These are phyloP conservation scores for Myrmecobius fasciatus DNA, from an alignment of 2,113 vertebrate species.

Conservation along the genomic window DNA sequence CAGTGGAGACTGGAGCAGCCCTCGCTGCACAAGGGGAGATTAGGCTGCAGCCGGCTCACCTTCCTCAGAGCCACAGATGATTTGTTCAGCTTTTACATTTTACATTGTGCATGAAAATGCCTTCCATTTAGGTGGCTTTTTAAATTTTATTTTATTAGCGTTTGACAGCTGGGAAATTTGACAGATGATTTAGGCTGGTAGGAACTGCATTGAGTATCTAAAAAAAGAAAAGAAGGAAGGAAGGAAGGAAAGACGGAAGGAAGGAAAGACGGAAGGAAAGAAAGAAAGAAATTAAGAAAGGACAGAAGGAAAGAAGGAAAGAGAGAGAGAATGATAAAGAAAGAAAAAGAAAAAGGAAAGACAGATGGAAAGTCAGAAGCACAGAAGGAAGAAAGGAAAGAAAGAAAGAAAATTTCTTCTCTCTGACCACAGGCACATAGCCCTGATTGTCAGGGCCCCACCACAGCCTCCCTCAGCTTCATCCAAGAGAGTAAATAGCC, in stretches of 20 bases:
- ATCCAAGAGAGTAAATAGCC: slow-evolving; percentile 18
- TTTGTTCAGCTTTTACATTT: slow-evolving; percentile 78
- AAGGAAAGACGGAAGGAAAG: too few relatives aligned
- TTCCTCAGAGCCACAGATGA: slow-evolving; percentile 69
- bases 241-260: too few relatives aligned
- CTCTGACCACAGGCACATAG: background rate
- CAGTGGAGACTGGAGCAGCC: background rate
- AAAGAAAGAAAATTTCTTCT: background rate
- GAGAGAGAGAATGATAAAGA: too few relatives aligned
- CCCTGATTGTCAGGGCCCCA: background rate
- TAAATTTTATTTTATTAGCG: background rate
- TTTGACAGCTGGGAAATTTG: slow-evolving; percentile 28
- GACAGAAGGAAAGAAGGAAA: too few relatives aligned
- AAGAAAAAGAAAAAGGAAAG: too few relatives aligned
- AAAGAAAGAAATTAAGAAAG: too few relatives aligned
- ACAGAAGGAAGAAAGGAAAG: too few relatives aligned
- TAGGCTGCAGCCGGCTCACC: slow-evolving; percentile 68
- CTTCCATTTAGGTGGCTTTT: slow-evolving; percentile 42
- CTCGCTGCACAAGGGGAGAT: slow-evolving; percentile 67
- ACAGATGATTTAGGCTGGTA: slow-evolving; percentile 26
- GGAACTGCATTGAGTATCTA: slow-evolving; percentile 21
- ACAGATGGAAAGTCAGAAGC: too few relatives aligned
- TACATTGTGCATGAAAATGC: slow-evolving; percentile 70
- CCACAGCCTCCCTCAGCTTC: background rate
- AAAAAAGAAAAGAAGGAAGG: background rate